Percentiles rank a stretch among this genome's conserved stretches.
Evolutionary conservation across 2,797 vertebrate species (phyloP).

Genomic region (Eupleurogrammus muticus): DNA sequence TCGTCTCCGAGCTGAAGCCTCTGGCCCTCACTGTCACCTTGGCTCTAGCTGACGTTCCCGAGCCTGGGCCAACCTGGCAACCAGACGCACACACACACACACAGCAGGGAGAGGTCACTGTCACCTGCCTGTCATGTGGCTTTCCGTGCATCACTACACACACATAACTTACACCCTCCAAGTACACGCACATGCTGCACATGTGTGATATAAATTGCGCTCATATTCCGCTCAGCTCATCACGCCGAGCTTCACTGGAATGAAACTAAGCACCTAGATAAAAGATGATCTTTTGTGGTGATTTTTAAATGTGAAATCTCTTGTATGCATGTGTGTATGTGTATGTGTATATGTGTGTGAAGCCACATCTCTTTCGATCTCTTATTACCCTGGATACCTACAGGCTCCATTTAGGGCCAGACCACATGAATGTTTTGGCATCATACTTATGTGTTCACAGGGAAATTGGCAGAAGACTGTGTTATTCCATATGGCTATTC

Average conservation of each 20-base stretch:
- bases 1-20: slow-evolving; percentile 56
- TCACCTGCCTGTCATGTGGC: slow-evolving; percentile 43
- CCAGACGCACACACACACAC: slow-evolving; percentile 23
- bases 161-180: not conserved
- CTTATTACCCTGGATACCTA: slow-evolving; percentile 58
- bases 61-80: slow-evolving; percentile 64
- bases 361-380: slow-evolving; percentile 31
- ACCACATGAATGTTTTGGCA: slow-evolving; percentile 71
- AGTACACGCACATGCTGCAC: not conserved
- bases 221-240: not conserved
- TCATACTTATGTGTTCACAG: slow-evolving; percentile 45
- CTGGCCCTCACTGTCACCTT: slow-evolving; percentile 69
- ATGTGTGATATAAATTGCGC: not conserved
- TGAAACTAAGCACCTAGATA: slow-evolving; percentile 3
- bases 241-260: not conserved
- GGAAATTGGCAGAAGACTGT: slow-evolving; percentile 64
- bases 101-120: slow-evolving; percentile 55
- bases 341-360: slow-evolving; percentile 8
- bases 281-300: slow-evolving; percentile 8
- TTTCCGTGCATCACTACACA: slow-evolving; percentile 27
- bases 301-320: slow-evolving; percentile 26
- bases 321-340: slow-evolving; percentile 13
- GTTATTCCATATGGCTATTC: slow-evolving; percentile 73
- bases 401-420: slow-evolving; percentile 47
- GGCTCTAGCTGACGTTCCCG: slow-evolving; percentile 53